Percentiles rank a stretch among this genome's conserved stretches.
These are phyloP conservation scores for Scaptomyza montana DNA, from an alignment of 1,140 invertebrate species.

Conservation along the genomic window DNA sequence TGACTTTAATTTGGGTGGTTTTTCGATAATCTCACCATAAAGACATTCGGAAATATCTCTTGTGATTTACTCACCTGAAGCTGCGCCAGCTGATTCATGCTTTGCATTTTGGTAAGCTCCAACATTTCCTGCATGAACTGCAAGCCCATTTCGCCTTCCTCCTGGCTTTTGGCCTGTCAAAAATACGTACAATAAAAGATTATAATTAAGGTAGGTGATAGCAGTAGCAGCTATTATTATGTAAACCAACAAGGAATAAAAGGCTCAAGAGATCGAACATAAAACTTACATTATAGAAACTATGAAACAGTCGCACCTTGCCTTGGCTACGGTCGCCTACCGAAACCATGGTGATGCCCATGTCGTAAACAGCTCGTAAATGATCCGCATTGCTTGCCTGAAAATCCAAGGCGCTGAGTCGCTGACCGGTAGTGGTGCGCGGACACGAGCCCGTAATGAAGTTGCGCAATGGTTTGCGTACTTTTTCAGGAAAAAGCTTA, in stretches of 20 bases:
- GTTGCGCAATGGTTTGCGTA: constrained; percentile 91
- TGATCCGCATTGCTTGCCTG: constrained; percentile 95
- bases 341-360: constrained; percentile 97
- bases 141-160: constrained; percentile 95
- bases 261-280: constrained; percentile 42
- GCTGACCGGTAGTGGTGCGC: constrained; percentile 85
- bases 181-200: not conserved
- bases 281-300: constrained; percentile 90
- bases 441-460: constrained; percentile 93
- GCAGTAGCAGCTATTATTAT: not conserved
- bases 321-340: constrained; percentile 90
- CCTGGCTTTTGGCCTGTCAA: constrained; percentile 90
- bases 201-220: constrained; percentile 12
- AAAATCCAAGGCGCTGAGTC: constrained; percentile 90
- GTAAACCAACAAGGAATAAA: not conserved
- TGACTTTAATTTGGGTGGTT: not conserved
- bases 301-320: constrained; percentile 94
- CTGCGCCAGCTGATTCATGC: constrained; percentile 86
- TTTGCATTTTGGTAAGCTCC: constrained; percentile 91
- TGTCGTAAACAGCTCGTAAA: constrained; percentile 92
- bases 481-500: constrained; percentile 91
- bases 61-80: constrained; percentile 81
- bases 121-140: constrained; percentile 99
- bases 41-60: constrained; percentile 10
- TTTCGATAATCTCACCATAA: constrained; percentile 28